Evolutionary conservation across 2,888 invertebrate genomes (phyloP).

Genomic region (Melinaea menophilus): DNA sequence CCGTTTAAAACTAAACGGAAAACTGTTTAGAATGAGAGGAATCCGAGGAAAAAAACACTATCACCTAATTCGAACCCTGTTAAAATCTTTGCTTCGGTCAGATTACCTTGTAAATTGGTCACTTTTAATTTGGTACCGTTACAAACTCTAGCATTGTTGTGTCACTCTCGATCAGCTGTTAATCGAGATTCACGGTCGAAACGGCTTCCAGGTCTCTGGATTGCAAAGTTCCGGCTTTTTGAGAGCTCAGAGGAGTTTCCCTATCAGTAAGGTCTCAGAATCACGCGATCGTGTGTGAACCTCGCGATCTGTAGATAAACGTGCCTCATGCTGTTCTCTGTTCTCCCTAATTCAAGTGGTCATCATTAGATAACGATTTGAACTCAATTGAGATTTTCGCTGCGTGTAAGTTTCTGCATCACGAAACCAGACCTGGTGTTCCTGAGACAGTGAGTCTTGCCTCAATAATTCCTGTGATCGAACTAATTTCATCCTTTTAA

Average conservation of each 20-base stretch:
- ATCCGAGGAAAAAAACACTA: too few species aligned
- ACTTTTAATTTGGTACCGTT: too few species aligned
- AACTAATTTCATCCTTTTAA: constrained; percentile 20
- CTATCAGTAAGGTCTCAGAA: not conserved
- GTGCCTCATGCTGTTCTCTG: constrained; percentile 9
- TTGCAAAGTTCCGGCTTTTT: not conserved
- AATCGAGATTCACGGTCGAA: too few species aligned
- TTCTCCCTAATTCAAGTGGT: not conserved
- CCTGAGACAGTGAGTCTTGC: constrained; percentile 9
- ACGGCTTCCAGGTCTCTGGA: not conserved
- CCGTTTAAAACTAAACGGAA: too few species aligned
- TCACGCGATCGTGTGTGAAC: not conserved
- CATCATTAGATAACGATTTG: not conserved
- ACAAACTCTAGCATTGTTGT: too few species aligned
- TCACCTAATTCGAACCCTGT: too few species aligned
- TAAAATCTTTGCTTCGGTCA: too few species aligned
- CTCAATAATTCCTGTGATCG: constrained; percentile 17
- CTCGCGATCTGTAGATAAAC: constrained; percentile 9
- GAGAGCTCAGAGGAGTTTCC: not conserved
- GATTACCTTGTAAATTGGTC: too few species aligned
- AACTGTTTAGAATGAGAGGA: too few species aligned
- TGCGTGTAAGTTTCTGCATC: constrained; percentile 8
- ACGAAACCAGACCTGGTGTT: constrained; percentile 12
- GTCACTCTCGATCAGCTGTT: too few species aligned
- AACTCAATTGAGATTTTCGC: constrained; percentile 3